Evolutionary conservation across 2,797 vertebrate genomes (phyloP), one percentile per base, ranked within the genome.

Genomic region (Zonotrichia albicollis): DNA sequence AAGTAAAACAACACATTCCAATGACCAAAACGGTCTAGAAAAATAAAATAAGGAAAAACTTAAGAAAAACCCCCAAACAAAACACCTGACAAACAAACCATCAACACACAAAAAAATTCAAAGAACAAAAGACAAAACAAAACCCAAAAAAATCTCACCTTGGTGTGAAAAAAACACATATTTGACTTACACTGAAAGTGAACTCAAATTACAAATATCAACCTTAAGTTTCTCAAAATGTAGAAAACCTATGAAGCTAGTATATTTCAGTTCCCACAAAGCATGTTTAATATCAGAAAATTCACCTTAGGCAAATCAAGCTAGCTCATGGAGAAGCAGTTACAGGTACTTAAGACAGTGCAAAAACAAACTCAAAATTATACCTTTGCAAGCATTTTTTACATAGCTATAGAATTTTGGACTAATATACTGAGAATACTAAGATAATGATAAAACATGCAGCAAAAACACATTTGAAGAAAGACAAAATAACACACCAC

Each of bases 401-500:
- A 6, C 1, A 2, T 23, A 20, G 9, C 5, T 9, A 32, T 5
- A 67, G 19, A 42, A 16, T 22, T 3, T 29, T 0, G 1, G 6
- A 17, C 4, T 6, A 1, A 7, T 36, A 36, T 5, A n/a, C n/a
- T n/a, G n/a, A n/a, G n/a, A n/a, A 6, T 1, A 13, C 16, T 7
- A 3, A 8, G 6, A 55, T 9, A 53, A 34, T 0, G 0, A 34
- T 9, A 27, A 77, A n/a, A 5, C 0, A 17, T 1, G 6, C 13
- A 5, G 0, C 4, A 13, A n/a, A 84, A 36, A 29, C 4, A 16
- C 0, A 30, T 2, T 30, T 34, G 15, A 34, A 73, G 12, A 53
- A 46, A 11, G 4, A 38, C 0, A 34, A 32, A 3, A 4, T 10
- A 38, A 29, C 17, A 14, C 0, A 1, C 2, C 3, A 13, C 25